Conservation (phyloP, 2,888 invertebrate species). For the Dryadula phaetusa region DNA sequence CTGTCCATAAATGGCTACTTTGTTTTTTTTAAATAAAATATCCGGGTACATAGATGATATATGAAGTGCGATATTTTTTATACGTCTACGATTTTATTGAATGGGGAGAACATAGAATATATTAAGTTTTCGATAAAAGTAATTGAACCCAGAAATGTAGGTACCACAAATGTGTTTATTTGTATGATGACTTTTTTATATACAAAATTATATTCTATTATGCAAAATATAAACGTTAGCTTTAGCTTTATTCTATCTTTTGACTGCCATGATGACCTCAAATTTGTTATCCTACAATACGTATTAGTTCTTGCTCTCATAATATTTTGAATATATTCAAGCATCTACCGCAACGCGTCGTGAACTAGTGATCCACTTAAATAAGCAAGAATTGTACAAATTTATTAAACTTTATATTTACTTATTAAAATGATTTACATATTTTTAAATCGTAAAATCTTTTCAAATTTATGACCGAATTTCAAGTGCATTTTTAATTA, state of each 20-base stretch:
- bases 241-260: background rate
- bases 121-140: too few species aligned
- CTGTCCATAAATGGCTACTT: too few species aligned
- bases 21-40: too few species aligned
- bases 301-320: background rate
- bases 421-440: background rate
- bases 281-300: background rate
- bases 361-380: background rate
- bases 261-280: background rate
- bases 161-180: too few species aligned
- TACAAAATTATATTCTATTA: too few species aligned
- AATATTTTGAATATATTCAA: background rate
- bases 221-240: too few species aligned
- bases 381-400: background rate
- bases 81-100: too few species aligned
- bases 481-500: background rate
- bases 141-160: too few species aligned
- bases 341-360: conserved; percentile 1
- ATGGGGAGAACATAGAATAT: too few species aligned
- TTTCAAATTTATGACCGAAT: background rate
- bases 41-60: too few species aligned
- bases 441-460: background rate
- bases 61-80: too few species aligned
- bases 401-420: background rate
- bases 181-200: too few species aligned